phyloP scores from a whole-genome alignment of 2,113 vertebrate species.

The Corythaeola cristata region DNA sequence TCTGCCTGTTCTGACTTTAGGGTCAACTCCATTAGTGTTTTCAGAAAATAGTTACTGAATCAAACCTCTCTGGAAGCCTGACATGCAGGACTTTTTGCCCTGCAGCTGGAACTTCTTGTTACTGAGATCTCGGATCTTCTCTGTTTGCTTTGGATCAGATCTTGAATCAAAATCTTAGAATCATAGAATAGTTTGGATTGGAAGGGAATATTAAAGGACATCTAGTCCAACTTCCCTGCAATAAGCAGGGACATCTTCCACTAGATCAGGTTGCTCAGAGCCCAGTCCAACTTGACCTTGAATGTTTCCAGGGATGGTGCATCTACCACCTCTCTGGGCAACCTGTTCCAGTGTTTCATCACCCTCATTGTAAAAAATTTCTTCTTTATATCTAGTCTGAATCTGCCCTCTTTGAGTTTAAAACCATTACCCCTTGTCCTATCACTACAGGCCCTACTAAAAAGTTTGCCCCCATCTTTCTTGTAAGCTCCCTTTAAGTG shows the following conservation, averaged over 20 bases:
- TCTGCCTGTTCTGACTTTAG: background rate
- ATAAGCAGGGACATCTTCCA: too few relatives aligned
- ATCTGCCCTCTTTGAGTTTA: background rate
- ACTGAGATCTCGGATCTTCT: background rate
- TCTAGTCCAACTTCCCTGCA: background rate
- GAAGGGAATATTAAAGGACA: background rate
- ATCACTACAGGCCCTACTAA: background rate
- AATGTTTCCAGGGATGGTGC: background rate
- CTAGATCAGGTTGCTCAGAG: background rate
- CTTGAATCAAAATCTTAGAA: background rate
- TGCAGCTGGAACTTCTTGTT: background rate
- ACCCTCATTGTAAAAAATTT: background rate
- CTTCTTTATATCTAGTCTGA: background rate
- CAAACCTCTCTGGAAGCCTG: background rate
- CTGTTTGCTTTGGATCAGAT: background rate
- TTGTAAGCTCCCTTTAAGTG: background rate
- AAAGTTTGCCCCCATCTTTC: background rate
- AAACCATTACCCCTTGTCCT: background rate
- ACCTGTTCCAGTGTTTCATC: background rate
- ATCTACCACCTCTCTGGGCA: background rate
- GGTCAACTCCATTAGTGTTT: background rate
- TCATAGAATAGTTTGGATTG: background rate
- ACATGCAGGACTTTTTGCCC: background rate
- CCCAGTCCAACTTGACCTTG: background rate
- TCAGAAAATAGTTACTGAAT: background rate